Conservation (phyloP, 2,888 invertebrate species). For the Teleiodes luculella region DNA sequence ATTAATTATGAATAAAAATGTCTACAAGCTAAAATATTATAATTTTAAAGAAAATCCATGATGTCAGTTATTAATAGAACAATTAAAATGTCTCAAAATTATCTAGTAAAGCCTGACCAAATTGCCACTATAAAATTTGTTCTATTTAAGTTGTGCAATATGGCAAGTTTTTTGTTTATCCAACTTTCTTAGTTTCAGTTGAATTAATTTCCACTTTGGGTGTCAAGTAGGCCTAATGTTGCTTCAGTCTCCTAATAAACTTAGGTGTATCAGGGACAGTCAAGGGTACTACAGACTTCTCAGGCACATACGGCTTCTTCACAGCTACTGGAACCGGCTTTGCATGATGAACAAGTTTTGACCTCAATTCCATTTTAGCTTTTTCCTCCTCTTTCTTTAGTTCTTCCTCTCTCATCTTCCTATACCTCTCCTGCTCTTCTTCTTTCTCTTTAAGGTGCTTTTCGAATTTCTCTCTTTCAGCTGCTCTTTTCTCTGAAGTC, state of each 20-base stretch:
- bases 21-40: slow-evolving; percentile 14
- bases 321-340: slow-evolving; percentile 76
- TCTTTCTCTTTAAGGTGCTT: slow-evolving; percentile 73
- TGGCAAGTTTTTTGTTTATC: too few relatives aligned
- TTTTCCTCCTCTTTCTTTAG: slow-evolving; percentile 67
- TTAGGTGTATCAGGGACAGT: slow-evolving; percentile 83
- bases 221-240: background rate
- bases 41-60: slow-evolving; percentile 8
- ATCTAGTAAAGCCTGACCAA: background rate
- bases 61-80: slow-evolving; percentile 7
- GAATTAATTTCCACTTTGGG: too few relatives aligned
- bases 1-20: background rate
- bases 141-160: too few relatives aligned
- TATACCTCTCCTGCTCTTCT: slow-evolving; percentile 66
- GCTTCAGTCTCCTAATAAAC: slow-evolving; percentile 57
- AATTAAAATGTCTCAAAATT: background rate
- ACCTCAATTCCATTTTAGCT: slow-evolving; percentile 71
- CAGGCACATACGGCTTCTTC: slow-evolving; percentile 63
- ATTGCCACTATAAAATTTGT: too few relatives aligned
- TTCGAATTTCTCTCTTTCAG: slow-evolving; percentile 80
- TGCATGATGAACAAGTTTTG: slow-evolving; percentile 80
- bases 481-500: slow-evolving; percentile 81
- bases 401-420: slow-evolving; percentile 55
- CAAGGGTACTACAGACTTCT: slow-evolving; percentile 71
- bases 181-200: too few relatives aligned